Evolutionary conservation across 2,888 invertebrate genomes (phyloP).

Genomic region (Stomorhina lunata): DNA sequence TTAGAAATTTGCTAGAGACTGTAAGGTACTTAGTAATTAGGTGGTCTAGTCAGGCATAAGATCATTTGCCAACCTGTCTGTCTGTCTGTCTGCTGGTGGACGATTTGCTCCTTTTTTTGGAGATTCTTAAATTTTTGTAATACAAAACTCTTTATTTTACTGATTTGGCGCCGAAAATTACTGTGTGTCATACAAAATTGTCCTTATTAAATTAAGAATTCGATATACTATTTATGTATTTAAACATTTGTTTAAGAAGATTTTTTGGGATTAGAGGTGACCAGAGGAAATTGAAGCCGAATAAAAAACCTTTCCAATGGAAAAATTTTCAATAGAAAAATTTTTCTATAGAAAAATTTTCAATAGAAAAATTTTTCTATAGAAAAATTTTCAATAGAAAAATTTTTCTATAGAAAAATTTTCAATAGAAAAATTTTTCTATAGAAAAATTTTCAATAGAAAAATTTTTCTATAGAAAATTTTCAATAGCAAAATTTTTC

Average conservation of each 20-base stretch:
- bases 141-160: background rate
- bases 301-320: background rate
- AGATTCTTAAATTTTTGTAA: background rate
- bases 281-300: background rate
- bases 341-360: no score
- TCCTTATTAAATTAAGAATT: background rate
- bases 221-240: background rate
- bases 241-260: background rate
- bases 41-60: slow-evolving; percentile 7
- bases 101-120: background rate
- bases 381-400: no score
- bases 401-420: no score
- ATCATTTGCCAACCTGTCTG: background rate
- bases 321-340: no score
- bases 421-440: no score
- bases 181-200: background rate
- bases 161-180: slow-evolving; percentile 4
- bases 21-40: background rate
- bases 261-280: background rate
- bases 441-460: no score
- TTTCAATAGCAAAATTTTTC: no score
- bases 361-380: no score
- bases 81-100: no score
- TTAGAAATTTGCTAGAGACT: no score
- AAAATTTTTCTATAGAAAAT: no score